Base-by-base conservation (phyloP, 2,888 invertebrate species). In the Germaria angustata region DNA sequence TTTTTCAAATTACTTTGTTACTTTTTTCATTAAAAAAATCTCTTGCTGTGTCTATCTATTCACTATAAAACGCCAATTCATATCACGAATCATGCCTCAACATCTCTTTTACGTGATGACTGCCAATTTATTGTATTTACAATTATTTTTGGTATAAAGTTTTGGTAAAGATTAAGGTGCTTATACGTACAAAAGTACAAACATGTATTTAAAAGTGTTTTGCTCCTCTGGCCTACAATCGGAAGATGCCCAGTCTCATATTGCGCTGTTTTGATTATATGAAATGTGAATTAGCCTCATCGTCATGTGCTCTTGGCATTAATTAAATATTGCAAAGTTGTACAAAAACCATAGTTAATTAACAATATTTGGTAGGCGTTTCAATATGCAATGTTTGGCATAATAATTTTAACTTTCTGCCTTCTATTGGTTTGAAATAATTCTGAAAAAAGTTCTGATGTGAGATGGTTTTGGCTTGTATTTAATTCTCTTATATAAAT, bases 71-170 rank as follows among this genome's bases (percentile, higher is more conserved):
- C 49, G 20, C 69, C 36, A 69, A 80, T 80, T 80, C 63, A 80
- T 55, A 53, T 57, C 82, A 82, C 82, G 75, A 57, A 65, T 79
- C 69, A 75, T 44, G 71, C 44, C 65, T 46, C 69, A 63, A 68
- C 44, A 55, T 57, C 53, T 78, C 34, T 63, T 69, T 69, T 53
- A 77, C 83, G 83, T 84, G 84, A 79, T 81, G 84, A 84, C 83
- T 81, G 77, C 65, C 66, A 80, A 71, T 69, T 68, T 73, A 75
- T 79, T 73, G 73, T 68, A 53, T 75, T 34, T 69, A 69, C 68
- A 75, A 80, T 80, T 79, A 79, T 66, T 51, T 57, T 17, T 9
- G 46, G 28, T 41, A 53, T 17, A 22, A 20, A 20, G 8, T 46
- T 6, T 9, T 65, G 46, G 9, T 4, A 4, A 15, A 53, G 24